A percentile compares a stretch with the other conserved stretches of the same genome.
Evolutionary conservation across 1,140 invertebrate species (phyloP).

Genomic region (Teleogryllus occipitalis): DNA sequence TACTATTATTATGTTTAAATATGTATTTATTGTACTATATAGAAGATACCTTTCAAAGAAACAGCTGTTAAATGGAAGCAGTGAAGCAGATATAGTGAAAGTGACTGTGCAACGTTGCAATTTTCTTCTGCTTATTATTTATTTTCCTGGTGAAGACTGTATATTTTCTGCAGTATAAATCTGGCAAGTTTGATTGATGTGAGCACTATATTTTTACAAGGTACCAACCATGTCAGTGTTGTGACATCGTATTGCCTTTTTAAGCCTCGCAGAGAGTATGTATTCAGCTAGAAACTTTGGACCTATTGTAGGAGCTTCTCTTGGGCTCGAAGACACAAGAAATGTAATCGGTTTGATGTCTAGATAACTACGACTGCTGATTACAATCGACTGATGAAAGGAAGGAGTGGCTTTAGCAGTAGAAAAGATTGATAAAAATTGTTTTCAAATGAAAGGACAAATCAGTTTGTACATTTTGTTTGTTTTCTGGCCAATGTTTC

Average conservation of each 20-base stretch:
- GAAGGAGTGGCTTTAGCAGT: conserved; percentile 3
- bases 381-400: not conserved
- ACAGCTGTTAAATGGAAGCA: not conserved
- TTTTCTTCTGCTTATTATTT: conserved; percentile 6
- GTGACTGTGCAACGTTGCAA: conserved; percentile 3
- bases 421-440: not conserved
- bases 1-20: not conserved
- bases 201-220: conserved; percentile 5
- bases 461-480: conserved; percentile 3
- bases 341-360: not conserved
- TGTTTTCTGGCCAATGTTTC: conserved; percentile 16
- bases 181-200: conserved; percentile 1
- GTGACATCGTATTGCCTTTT: conserved; percentile 4
- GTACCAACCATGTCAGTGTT: not conserved
- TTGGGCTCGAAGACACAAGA: not conserved
- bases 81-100: conserved; percentile 4
- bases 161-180: conserved; percentile 6
- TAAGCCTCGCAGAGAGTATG: conserved; percentile 3
- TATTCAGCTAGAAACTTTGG: not conserved
- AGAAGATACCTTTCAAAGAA: conserved; percentile 1
- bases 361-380: not conserved
- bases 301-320: not conserved
- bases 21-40: conserved; percentile 6
- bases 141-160: conserved; percentile 4
- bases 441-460: not conserved